Evolutionary conservation across 1,140 invertebrate species (phyloP).

Genomic region (Idris sp.): DNA sequence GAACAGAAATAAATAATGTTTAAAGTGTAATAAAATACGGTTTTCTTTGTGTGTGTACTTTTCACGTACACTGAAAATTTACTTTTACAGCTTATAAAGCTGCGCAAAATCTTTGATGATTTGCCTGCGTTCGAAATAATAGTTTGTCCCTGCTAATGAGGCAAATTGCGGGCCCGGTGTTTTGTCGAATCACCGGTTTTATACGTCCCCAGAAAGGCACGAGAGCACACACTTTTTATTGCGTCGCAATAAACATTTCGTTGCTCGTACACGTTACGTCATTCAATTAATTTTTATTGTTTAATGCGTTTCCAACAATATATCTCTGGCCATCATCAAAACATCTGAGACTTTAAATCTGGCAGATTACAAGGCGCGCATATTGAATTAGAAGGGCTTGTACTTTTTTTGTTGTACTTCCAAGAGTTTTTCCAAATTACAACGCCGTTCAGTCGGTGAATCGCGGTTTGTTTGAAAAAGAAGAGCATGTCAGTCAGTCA

Average conservation of each 20-base stretch:
- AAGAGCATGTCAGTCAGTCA: constrained; percentile 72
- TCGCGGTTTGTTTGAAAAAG: constrained; percentile 64
- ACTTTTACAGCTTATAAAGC: too few relatives aligned
- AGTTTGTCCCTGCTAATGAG: constrained; percentile 47
- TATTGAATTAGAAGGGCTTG: constrained; percentile 37
- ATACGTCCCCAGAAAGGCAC: too few relatives aligned
- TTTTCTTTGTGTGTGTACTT: too few relatives aligned
- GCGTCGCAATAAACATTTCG: constrained; percentile 22
- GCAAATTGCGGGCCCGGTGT: constrained; percentile 42
- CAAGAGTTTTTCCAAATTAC: constrained; percentile 45
- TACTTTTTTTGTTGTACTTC: constrained; percentile 33
- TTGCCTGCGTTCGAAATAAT: constrained; percentile 24
- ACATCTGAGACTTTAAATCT: too few relatives aligned
- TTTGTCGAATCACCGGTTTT: constrained; percentile 54
- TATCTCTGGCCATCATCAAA: too few relatives aligned
- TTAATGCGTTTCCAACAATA: too few relatives aligned
- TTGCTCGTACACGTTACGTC: constrained; percentile 23
- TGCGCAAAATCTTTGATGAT: constrained; percentile 43
- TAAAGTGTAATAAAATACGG: too few relatives aligned
- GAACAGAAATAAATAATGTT: too few relatives aligned
- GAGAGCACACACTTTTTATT: too few relatives aligned
- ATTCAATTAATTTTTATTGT: constrained; percentile 44
- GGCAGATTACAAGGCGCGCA: constrained; percentile 29
- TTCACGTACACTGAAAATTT: too few relatives aligned
- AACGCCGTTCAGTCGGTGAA: constrained; percentile 56